Conservation (phyloP, 1,140 invertebrate genomes). For the Drosophila fuyamai region DNA sequence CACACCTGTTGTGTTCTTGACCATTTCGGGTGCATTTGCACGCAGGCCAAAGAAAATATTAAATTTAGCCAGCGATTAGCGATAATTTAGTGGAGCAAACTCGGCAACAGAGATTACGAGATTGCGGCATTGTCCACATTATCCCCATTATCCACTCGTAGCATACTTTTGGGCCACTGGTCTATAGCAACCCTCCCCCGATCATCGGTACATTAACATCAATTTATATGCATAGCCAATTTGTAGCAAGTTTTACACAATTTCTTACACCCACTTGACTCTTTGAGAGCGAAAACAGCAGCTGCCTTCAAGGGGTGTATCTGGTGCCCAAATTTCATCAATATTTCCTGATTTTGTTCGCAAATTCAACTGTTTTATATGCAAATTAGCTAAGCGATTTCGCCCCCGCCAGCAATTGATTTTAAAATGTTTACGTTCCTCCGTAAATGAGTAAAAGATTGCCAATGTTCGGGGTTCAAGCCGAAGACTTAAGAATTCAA, state of each 20-base stretch:
- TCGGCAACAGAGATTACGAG: slow-evolving; percentile 8
- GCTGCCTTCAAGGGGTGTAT: slow-evolving; percentile 44
- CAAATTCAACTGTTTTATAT: slow-evolving; percentile 84
- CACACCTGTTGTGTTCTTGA: slow-evolving; percentile 50
- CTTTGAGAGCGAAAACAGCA: slow-evolving; percentile 48
- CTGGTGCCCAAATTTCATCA: slow-evolving; percentile 73
- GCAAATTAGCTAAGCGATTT: slow-evolving; percentile 83
- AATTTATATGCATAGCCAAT: slow-evolving; percentile 85
- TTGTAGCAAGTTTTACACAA: slow-evolving; percentile 84
- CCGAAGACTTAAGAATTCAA: slow-evolving; percentile 46
- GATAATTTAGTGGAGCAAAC: slow-evolving; percentile 29
- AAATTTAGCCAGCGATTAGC: slow-evolving; percentile 59
- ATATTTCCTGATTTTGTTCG: slow-evolving; percentile 77
- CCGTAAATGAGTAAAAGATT: slow-evolving; percentile 71
- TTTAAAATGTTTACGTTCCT: slow-evolving; percentile 61
- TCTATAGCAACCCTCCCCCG: slow-evolving; percentile 7
- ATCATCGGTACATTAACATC: slow-evolving; percentile 73
- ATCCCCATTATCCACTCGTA: not conserved
- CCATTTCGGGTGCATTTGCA: slow-evolving; percentile 8
- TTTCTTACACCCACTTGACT: slow-evolving; percentile 84
- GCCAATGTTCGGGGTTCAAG: slow-evolving; percentile 1
- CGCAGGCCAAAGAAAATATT: slow-evolving; percentile 15
- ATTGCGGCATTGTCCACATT: not conserved
- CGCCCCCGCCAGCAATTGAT: slow-evolving; percentile 56
- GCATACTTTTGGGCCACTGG: slow-evolving; percentile 61